phyloP scores from a whole-genome alignment of 1,140 invertebrate species.

The Drosophila busckii region DNA sequence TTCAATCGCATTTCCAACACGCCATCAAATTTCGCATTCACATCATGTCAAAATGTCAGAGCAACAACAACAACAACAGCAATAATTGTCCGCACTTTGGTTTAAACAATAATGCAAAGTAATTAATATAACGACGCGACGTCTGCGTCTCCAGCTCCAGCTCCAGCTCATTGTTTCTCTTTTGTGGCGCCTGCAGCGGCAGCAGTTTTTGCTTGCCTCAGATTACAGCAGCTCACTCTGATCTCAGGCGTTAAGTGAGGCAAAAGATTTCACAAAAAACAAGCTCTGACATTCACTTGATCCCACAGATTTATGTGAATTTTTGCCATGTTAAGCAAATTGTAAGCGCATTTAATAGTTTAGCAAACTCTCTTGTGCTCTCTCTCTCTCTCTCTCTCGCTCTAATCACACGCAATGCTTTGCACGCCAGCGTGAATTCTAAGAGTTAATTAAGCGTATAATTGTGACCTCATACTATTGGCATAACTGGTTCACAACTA shows the following conservation, averaged over 20 bases:
- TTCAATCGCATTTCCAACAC: slow-evolving; percentile 33
- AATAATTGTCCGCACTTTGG: slow-evolving; percentile 38
- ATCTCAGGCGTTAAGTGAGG: slow-evolving; percentile 11
- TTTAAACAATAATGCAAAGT: slow-evolving; percentile 66
- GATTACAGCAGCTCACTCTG: slow-evolving; percentile 13
- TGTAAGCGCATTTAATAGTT: too few relatives aligned
- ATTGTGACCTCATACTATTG: neutral
- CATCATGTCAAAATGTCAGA: slow-evolving; percentile 35
- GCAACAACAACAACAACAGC: slow-evolving; percentile 13
- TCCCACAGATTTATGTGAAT: too few relatives aligned
- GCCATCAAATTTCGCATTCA: slow-evolving; percentile 16
- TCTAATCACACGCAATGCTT: too few relatives aligned
- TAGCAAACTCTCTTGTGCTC: too few relatives aligned
- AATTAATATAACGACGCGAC: slow-evolving; percentile 55
- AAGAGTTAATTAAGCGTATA: neutral
- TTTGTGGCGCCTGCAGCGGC: slow-evolving; percentile 34
- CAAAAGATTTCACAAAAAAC: slow-evolving; percentile 28
- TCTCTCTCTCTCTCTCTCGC: too few relatives aligned
- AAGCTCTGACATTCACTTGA: slow-evolving; percentile 13
- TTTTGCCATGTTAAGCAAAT: too few relatives aligned
- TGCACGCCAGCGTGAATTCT: too few relatives aligned
- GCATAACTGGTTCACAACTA: neutral
- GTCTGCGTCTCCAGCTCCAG: slow-evolving; percentile 3
- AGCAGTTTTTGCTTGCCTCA: slow-evolving; percentile 42
- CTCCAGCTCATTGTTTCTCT: slow-evolving; percentile 16